Evolutionary conservation across 1,140 invertebrate species (phyloP).

Genomic region (Atta texana): DNA sequence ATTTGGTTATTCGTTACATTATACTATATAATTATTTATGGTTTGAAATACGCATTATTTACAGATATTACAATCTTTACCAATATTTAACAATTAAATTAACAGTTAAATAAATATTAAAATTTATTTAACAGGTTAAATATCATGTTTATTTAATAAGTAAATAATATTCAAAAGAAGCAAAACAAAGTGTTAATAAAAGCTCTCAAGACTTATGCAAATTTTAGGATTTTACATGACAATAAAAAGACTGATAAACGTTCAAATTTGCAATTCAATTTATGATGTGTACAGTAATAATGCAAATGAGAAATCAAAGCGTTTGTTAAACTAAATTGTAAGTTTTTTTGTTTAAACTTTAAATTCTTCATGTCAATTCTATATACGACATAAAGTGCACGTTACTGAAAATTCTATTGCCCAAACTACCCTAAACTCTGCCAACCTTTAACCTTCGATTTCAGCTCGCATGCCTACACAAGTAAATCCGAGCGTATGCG

Average conservation of each 20-base stretch:
- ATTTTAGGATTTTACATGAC: neutral
- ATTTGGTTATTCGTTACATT: slow-evolving; percentile 41
- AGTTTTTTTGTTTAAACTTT: neutral
- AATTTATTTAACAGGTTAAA: slow-evolving; percentile 15
- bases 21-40: slow-evolving; percentile 25
- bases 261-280: slow-evolving; percentile 24
- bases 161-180: neutral
- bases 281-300: neutral
- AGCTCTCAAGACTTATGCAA: slow-evolving; percentile 2
- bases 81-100: slow-evolving; percentile 31
- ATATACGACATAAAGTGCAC: neutral
- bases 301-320: neutral
- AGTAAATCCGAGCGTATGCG: slow-evolving; percentile 25
- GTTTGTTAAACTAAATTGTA: neutral
- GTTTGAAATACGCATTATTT: slow-evolving; percentile 11
- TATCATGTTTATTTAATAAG: neutral
- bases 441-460: slow-evolving; percentile 48
- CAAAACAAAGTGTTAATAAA: neutral
- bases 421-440: neutral
- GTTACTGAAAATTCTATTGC: slow-evolving; percentile 24
- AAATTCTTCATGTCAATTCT: slow-evolving; percentile 27
- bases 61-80: slow-evolving; percentile 22
- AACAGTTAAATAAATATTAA: neutral
- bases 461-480: neutral
- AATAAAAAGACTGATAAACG: slow-evolving; percentile 27